These are phyloP conservation scores for Onthophagus sagittarius DNA, from an alignment of 2,888 invertebrate genomes.

Conservation along the genomic window DNA sequence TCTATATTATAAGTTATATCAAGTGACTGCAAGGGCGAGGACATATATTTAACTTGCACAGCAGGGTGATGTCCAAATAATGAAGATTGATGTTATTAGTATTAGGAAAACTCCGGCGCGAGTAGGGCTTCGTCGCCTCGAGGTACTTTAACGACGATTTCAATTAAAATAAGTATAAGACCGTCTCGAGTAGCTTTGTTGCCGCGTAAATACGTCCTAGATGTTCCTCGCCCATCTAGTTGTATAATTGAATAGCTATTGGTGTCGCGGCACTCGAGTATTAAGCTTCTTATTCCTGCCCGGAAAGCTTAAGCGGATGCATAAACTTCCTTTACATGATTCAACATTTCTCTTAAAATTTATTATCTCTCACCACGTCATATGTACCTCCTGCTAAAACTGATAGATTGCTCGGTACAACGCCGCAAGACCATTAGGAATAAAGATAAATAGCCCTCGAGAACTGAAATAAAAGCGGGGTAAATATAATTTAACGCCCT, in stretches of 20 bases:
- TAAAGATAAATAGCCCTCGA: neutral
- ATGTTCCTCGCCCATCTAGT: neutral
- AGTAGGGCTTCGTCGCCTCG: neutral
- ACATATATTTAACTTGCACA: constrained; percentile 1
- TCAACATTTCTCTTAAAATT: neutral
- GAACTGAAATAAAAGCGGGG: neutral
- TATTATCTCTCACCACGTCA: neutral
- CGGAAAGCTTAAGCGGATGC: neutral
- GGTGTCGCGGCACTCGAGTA: neutral
- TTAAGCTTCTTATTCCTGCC: neutral
- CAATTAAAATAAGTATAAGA: neutral
- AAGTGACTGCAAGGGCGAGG: neutral
- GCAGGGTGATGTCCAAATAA: constrained; percentile 4
- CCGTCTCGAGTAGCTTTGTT: neutral
- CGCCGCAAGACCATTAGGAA: neutral
- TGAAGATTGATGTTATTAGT: constrained; percentile 10
- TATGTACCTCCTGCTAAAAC: neutral
- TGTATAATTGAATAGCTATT: neutral
- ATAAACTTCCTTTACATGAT: neutral
- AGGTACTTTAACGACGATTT: neutral
- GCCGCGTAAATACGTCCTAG: neutral
- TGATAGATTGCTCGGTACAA: neutral
- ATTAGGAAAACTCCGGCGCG: constrained; percentile 1
- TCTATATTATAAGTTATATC: neutral
- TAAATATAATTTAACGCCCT: neutral